These are phyloP conservation scores for Nephotettix cincticeps DNA, from an alignment of 1,140 invertebrate species.

Conservation along the genomic window DNA sequence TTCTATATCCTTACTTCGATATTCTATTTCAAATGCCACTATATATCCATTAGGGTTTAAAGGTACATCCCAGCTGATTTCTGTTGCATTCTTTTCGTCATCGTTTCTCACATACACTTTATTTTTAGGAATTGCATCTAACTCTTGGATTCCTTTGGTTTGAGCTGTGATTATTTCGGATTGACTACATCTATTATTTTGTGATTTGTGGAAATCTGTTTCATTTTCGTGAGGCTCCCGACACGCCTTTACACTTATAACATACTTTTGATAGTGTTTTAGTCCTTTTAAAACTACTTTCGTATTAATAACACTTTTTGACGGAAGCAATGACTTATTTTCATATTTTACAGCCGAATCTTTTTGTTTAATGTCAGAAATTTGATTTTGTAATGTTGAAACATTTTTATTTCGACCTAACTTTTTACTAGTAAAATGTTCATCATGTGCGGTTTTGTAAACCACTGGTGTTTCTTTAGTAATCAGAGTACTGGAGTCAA, in stretches of 20 bases:
- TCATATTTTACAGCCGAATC: too few species aligned
- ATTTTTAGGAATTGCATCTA: too few species aligned
- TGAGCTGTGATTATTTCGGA: slow-evolving; percentile 32
- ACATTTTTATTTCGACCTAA: too few species aligned
- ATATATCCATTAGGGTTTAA: slow-evolving; percentile 81
- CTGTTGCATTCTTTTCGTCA: slow-evolving; percentile 31
- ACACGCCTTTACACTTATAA: slow-evolving; percentile 64
- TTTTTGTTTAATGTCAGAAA: too few species aligned
- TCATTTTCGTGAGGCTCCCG: slow-evolving; percentile 52
- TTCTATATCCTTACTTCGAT: slow-evolving; percentile 28
- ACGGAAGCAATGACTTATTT: too few species aligned
- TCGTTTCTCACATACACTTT: too few species aligned
- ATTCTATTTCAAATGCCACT: slow-evolving; percentile 73
- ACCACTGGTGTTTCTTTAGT: too few species aligned
- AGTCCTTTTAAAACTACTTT: not conserved
- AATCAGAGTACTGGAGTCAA: too few species aligned
- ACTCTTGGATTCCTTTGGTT: slow-evolving; percentile 25
- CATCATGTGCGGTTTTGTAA: too few species aligned
- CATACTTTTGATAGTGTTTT: not conserved
- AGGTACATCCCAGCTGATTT: slow-evolving; percentile 51
- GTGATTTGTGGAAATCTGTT: not conserved
- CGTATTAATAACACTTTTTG: too few species aligned
- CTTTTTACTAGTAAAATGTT: too few species aligned
- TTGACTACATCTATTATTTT: slow-evolving; percentile 34
- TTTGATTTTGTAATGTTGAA: too few species aligned